Evolutionary conservation across 1,140 invertebrate genomes (phyloP), one percentile per base, ranked within the genome.

Genomic region (Aphis craccivora): DNA sequence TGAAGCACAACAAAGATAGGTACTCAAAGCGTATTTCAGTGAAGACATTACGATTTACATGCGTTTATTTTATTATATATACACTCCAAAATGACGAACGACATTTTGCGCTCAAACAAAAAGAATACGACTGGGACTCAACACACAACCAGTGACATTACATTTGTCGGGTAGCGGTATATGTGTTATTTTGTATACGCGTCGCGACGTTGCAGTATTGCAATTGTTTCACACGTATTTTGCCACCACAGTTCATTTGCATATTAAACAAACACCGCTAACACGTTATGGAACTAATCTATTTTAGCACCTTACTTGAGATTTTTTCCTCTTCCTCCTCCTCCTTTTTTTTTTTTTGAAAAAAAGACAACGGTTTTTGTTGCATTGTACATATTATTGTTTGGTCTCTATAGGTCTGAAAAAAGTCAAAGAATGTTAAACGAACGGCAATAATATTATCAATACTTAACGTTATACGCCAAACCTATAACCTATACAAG

Each of bases 281-380:
- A 90, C 40, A n/a, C 60, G 60, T 91, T 53, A 91, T 48, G 90
- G 90, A 91, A 91, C 90, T 81, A 91, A 91, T 91, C 90, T 91
- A 43, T 81, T 76, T 91, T 37, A 48, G 90, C 67, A 43, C 60
- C 55, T 91, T 37, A 35, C 35, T 37, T 2, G 67, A 67, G 43
- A 25, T 55, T 90, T 67, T 90, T 90, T 67, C 35, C 23, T 55
- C 35, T 35, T 51, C 87, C 0, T 53, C 20, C 60, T 76, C 14
- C 14, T 11, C 0, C 22, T 55, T 11, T 90, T 37, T 37, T n/a
- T 90, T 89, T 90, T 90, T 76, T n/a, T 18, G 30, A n/a, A 18
- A 76, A 45, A 67, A 60, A 90, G 37, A 90, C 51, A 67, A 90
- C 89, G 40, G 89, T 40, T 90, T 23, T 90, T 45, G 35, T 43